Evolutionary conservation across 1,140 invertebrate genomes (phyloP), one percentile per base, ranked within the genome.

Genomic region (Sminthurinus signatus): DNA sequence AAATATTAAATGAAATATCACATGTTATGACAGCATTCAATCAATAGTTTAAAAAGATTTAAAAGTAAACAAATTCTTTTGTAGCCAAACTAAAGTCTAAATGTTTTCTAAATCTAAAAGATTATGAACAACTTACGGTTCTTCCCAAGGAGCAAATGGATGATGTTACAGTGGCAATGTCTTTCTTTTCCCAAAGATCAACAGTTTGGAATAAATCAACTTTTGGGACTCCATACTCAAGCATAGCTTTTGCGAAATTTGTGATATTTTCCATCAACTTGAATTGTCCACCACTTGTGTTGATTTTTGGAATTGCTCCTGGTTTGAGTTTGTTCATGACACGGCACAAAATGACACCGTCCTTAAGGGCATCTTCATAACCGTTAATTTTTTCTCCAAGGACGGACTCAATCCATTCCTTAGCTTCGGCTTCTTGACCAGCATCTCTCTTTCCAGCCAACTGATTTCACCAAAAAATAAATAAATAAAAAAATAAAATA

Each of bases 231-330:
- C 93, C 93, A 73, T 95, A 93, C 48, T 84, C 84, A 52, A 86
- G 84, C 69, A 89, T 84, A 0, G 90, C 91, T 71, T 88, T 87
- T 76, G 93, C 89, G 79, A 97, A 96, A 85, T 86, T 85, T 80
- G 88, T 91, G 75, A 94, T 89, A 81, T 96, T 96, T 79, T 96
- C 91, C 91, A 95, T 94, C 83, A 95, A 85, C 75, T 93, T 93
- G 84, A 95, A 96, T 52, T 92, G 89, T 73, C 88, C 88, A 60
- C 91, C 91, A 62, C 86, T 86, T 61, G 83, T 84, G 82, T 94
- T 92, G 78, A 94, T 88, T 78, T 93, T 95, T 74, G 82, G 74
- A 44, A 94, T 82, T 62, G 85, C 79, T 69, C 89, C 89, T 31
- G 92, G 91, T 59, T 82, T 79, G 62, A 96, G 76, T 76, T 88